Conservation (phyloP, 1,140 invertebrate species). For the Rhagoletis pomonella region DNA sequence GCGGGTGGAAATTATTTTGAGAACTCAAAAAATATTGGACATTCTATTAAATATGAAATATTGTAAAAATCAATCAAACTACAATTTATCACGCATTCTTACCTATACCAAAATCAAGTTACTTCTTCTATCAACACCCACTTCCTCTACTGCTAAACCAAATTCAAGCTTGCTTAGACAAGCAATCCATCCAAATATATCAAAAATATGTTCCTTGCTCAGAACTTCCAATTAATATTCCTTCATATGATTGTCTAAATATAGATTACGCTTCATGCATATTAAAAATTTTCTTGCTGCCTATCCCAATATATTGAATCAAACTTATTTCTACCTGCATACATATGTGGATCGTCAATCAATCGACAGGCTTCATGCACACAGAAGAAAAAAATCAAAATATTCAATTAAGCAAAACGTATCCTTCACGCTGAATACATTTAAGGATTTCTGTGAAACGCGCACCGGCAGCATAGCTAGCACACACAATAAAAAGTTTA, state of each 20-base stretch:
- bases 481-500: neutral
- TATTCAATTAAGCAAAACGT: conserved; percentile 42
- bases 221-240: neutral
- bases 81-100: too few species aligned
- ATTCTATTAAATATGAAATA: too few species aligned
- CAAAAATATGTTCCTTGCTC: neutral
- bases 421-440: neutral
- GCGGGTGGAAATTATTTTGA: too few species aligned
- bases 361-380: too few species aligned
- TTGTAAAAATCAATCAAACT: too few species aligned
- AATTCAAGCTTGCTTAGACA: neutral
- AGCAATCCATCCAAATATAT: neutral
- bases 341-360: neutral
- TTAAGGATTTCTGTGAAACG: conserved; percentile 4
- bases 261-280: neutral
- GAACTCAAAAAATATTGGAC: too few species aligned
- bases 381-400: neutral
- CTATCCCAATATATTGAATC: neutral
- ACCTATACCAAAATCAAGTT: neutral
- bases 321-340: neutral
- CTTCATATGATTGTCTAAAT: neutral
- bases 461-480: neutral
- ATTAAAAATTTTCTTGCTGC: neutral
- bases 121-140: neutral
- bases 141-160: neutral